phyloP scores from a whole-genome alignment of 1,140 invertebrate species.

The Nasonia giraulti region DNA sequence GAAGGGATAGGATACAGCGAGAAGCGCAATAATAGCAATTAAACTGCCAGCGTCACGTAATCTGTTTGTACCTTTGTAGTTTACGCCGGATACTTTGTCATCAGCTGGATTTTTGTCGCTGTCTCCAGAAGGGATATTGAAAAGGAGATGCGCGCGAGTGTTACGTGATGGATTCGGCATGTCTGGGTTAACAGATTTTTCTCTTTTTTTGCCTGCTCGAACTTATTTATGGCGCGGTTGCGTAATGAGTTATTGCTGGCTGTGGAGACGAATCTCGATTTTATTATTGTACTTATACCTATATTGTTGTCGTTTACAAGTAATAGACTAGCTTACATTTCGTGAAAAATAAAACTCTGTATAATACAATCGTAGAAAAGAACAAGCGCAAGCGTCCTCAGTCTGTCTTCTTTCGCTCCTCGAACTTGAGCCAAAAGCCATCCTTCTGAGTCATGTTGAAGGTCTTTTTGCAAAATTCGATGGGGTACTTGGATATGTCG shows the following conservation, averaged over 20 bases:
- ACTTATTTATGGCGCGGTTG: too few relatives aligned
- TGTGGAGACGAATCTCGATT: neutral
- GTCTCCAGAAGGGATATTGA: neutral
- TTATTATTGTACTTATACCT: too few relatives aligned
- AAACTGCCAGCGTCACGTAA: conserved; percentile 5
- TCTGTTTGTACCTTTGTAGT: neutral
- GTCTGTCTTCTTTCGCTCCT: conserved; percentile 45
- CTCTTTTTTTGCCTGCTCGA: too few relatives aligned
- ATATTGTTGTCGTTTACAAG: too few relatives aligned
- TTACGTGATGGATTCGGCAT: neutral
- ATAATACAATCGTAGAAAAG: too few relatives aligned
- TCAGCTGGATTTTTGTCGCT: neutral
- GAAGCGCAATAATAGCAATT: conserved; percentile 28
- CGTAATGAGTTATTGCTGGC: neutral
- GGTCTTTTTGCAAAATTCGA: conserved; percentile 56
- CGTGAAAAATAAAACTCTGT: too few relatives aligned
- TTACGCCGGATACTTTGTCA: neutral
- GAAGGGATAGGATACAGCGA: neutral
- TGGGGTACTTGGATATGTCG: conserved; percentile 56
- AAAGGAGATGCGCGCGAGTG: neutral
- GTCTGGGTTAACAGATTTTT: neutral
- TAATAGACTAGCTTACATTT: too few relatives aligned
- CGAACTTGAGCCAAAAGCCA: conserved; percentile 64
- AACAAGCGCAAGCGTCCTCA: neutral
- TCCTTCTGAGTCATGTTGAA: conserved; percentile 57